Conservation (phyloP, 2,888 invertebrate genomes). For the Cataglyphis albicans region DNA sequence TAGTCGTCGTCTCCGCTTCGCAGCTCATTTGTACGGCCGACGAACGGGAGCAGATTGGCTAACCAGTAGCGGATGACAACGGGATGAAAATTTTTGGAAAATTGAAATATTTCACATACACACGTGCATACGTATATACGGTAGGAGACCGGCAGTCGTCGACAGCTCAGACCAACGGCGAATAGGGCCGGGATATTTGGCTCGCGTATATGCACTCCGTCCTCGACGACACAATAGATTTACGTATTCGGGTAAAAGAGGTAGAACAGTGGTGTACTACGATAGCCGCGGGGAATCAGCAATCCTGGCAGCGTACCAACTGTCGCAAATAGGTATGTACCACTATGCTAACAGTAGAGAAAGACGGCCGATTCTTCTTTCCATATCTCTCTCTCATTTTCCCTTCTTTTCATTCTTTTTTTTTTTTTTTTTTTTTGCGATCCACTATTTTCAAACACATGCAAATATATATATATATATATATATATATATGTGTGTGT, state of each 20-base stretch:
- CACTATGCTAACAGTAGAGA: conserved; percentile 77
- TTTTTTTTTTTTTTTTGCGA: conserved; percentile 53
- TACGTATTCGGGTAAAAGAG: conserved; percentile 83
- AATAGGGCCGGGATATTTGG: conserved; percentile 74
- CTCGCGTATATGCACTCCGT: conserved; percentile 74
- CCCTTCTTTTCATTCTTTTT: conserved; percentile 12
- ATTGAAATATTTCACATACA: conserved; percentile 76
- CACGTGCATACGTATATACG: not conserved
- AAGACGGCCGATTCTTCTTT: conserved; percentile 71
- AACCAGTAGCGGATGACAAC: conserved; percentile 49
- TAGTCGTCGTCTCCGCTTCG: conserved; percentile 34
- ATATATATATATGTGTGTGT: not conserved
- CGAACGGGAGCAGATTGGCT: conserved; percentile 59
- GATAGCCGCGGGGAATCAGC: conserved; percentile 81
- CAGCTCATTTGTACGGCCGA: conserved; percentile 60
- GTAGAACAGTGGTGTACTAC: conserved; percentile 80
- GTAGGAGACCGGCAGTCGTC: conserved; percentile 34
- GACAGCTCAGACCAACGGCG: conserved; percentile 64
- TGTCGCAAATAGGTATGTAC: conserved; percentile 82
- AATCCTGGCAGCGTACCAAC: conserved; percentile 84
- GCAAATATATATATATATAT: not conserved
- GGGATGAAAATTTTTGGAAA: conserved; percentile 73
- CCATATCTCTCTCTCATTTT: conserved; percentile 15
- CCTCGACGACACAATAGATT: conserved; percentile 83
- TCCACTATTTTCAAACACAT: conserved; percentile 60